These are phyloP conservation scores for Odontocerum albicorne DNA, from an alignment of 2,888 invertebrate species.

Conservation along the genomic window DNA sequence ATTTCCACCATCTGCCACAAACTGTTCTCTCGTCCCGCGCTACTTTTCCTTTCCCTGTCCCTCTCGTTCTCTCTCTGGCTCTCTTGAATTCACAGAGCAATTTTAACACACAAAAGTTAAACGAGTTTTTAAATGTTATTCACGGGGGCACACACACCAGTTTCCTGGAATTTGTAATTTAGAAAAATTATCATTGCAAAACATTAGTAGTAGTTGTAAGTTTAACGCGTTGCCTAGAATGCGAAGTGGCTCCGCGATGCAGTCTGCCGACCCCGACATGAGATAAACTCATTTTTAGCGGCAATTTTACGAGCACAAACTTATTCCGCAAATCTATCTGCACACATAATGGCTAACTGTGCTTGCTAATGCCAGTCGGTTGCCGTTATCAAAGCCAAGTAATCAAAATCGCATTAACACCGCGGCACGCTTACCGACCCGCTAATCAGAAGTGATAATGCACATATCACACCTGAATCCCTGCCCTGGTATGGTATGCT, in stretches of 20 bases:
- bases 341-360: conserved; percentile 23
- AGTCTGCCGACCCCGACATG: neutral
- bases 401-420: conserved; percentile 36
- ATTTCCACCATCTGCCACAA: conserved; percentile 18
- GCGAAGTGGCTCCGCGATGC: neutral
- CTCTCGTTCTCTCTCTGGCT: conserved; percentile 9
- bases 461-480: neutral
- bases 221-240: neutral
- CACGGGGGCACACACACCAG: conserved; percentile 8
- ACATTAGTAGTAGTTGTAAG: neutral
- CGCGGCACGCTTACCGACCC: conserved; percentile 10
- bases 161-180: conserved; percentile 20
- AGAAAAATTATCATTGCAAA: conserved; percentile 18
- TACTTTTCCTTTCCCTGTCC: conserved; percentile 7
- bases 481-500: neutral
- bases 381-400: conserved; percentile 18
- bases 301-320: conserved; percentile 24
- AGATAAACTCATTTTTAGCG: conserved; percentile 30
- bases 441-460: conserved; percentile 3
- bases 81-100: neutral
- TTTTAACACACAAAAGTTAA: conserved; percentile 21
- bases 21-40: conserved; percentile 9
- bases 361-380: conserved; percentile 8
- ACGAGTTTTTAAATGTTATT: conserved; percentile 21
- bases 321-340: conserved; percentile 33